Conservation (phyloP, 1,140 invertebrate genomes). For the Nymphalis io region DNA sequence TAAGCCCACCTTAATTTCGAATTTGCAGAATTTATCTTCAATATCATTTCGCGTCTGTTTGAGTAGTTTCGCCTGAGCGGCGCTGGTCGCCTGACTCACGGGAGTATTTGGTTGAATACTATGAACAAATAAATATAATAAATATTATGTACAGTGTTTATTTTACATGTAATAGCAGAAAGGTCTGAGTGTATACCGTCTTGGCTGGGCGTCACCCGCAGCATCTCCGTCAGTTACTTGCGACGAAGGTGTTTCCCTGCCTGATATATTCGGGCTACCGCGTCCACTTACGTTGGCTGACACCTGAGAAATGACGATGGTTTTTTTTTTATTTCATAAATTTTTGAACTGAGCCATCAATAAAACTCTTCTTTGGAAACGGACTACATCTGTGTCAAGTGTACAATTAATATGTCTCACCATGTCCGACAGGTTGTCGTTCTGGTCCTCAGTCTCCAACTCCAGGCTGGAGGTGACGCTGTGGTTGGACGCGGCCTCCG, state of each 20-base stretch:
- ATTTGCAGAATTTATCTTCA: constrained; percentile 99
- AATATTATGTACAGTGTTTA: background rate
- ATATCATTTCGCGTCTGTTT: constrained; percentile 95
- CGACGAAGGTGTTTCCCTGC: constrained; percentile 96
- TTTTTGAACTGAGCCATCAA: too few species aligned
- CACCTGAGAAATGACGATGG: constrained; percentile 89
- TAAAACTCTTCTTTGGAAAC: too few species aligned
- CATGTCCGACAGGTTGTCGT: constrained; percentile 98
- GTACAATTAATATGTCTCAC: constrained; percentile 49
- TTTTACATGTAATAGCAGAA: background rate
- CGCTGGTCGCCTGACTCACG: constrained; percentile 68
- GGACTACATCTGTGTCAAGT: too few species aligned
- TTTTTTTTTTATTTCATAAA: background rate
- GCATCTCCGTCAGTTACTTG: constrained; percentile 92
- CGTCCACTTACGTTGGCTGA: constrained; percentile 96
- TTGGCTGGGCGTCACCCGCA: constrained; percentile 54
- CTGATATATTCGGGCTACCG: constrained; percentile 88
- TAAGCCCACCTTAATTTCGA: constrained; percentile 90
- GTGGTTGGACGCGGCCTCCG: constrained; percentile 96
- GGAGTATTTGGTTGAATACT: constrained; percentile 68
- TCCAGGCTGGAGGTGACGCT: constrained; percentile 96
- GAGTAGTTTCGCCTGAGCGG: constrained; percentile 83
- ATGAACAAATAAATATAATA: background rate
- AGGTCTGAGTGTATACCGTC: constrained; percentile 45
- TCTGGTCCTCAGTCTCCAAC: constrained; percentile 91